phyloP scores from a whole-genome alignment of 37 sponge, comb jelly and placozoan species.

The Chondrilla cf. caribensis region DNA sequence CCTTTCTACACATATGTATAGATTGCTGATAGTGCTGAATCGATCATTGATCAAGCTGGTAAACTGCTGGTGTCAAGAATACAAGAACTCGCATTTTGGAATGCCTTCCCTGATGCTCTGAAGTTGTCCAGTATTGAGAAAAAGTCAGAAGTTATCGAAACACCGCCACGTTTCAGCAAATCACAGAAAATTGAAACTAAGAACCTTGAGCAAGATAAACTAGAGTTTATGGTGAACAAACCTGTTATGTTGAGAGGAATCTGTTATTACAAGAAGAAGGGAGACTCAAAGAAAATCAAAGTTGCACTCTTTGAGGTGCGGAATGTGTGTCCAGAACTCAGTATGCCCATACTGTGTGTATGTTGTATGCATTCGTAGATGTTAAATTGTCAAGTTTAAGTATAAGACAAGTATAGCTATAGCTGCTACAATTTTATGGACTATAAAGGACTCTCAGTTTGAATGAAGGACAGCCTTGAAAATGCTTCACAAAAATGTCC shows the following conservation, averaged over 20 bases:
- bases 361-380: no score
- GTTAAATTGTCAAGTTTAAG: no score
- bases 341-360: no score
- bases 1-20: no score
- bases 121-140: conserved; percentile 40
- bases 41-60: conserved; percentile 56
- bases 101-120: conserved; percentile 59
- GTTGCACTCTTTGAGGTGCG: neutral
- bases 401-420: no score
- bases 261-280: conserved; percentile 18
- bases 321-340: no score
- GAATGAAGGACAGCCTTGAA: no score
- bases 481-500: no score
- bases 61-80: conserved; percentile 64
- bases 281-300: neutral
- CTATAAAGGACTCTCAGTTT: no score
- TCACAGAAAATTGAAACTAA: neutral
- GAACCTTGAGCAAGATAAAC: conserved; percentile 4
- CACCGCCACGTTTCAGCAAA: conserved; percentile 37
- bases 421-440: no score
- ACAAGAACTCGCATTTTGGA: conserved; percentile 73
- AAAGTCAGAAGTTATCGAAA: conserved; percentile 42
- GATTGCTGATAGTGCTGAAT: conserved; percentile 16
- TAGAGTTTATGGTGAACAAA: conserved; percentile 66
- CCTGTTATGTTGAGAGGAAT: conserved; percentile 54